Conservation (phyloP, 2,797 vertebrate species). For the Silurus lanzhouensis region DNA sequence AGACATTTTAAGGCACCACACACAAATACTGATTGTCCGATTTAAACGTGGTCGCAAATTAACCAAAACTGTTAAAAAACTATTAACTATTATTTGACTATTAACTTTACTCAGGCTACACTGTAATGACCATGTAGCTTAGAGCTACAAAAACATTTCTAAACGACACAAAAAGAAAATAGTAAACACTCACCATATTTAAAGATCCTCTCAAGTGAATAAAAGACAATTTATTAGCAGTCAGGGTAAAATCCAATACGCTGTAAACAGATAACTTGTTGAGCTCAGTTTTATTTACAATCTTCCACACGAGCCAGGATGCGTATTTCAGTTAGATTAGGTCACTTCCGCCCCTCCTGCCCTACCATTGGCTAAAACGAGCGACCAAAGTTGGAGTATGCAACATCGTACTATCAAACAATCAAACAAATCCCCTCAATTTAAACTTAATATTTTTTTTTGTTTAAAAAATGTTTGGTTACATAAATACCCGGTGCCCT, state of each 20-base stretch:
- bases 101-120: background rate
- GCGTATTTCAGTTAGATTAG: background rate
- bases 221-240: background rate
- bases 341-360: background rate
- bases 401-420: background rate
- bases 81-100: background rate
- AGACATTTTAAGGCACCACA: background rate
- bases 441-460: background rate
- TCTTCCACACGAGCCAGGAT: background rate
- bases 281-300: constrained; percentile 35
- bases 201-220: background rate
- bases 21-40: background rate
- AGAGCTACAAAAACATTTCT: background rate
- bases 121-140: background rate
- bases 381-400: background rate
- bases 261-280: background rate
- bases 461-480: background rate
- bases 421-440: background rate
- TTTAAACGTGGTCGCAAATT: background rate
- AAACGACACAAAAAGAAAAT: background rate
- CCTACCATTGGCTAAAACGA: constrained; percentile 20
- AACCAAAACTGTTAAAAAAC: background rate
- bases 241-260: background rate
- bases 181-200: constrained; percentile 31
- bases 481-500: background rate